Evolutionary conservation across 2,888 invertebrate species (phyloP).

Genomic region (Ashinkailepas kermadecensis): DNA sequence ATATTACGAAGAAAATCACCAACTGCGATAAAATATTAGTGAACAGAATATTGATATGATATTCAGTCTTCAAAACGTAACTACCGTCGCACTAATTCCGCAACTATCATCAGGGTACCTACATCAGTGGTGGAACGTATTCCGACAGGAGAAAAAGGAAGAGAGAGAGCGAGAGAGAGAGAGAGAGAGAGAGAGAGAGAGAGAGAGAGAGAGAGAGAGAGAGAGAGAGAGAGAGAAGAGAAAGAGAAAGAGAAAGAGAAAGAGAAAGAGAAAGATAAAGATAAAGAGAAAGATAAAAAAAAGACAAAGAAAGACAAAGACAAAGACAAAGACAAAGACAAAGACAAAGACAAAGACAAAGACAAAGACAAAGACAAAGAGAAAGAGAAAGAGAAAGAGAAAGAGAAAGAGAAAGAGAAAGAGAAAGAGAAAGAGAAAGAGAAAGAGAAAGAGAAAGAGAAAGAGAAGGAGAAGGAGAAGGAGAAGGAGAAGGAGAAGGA

Average conservation of each 20-base stretch:
- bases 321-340: no score
- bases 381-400: not conserved
- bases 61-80: no score
- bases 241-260: not conserved
- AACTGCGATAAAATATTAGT: no score
- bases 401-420: not conserved
- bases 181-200: not conserved
- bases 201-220: slow-evolving; percentile 1
- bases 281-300: no score
- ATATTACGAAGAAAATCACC: no score
- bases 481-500: not conserved
- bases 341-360: no score
- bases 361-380: no score
- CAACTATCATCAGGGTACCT: no score
- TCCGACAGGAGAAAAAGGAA: not conserved
- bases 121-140: not conserved
- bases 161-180: not conserved
- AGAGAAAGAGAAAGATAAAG: not conserved
- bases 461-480: not conserved
- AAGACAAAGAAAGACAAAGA: no score
- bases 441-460: not conserved
- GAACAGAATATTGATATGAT: no score
- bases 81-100: no score
- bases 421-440: not conserved
- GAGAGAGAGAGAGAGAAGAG: not conserved